Base-by-base conservation (phyloP, 2,888 invertebrate genomes). In the Eilema sororculum region DNA sequence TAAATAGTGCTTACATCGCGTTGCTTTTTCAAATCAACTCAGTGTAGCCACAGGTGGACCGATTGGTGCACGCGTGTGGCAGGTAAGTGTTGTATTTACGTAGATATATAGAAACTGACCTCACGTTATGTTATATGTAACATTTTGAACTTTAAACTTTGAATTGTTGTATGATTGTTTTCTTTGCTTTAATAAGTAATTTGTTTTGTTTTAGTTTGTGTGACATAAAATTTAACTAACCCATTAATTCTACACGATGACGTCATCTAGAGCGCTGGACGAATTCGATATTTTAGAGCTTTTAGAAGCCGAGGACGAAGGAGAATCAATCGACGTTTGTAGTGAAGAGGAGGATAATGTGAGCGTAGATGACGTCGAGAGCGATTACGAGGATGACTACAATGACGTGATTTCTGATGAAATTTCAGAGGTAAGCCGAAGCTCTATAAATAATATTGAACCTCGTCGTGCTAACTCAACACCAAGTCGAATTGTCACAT, bases 331-430 rank as follows among this genome's bases (percentile, higher is more conserved):
- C 73, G 73, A 63, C 69, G 63, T 41, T 41, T 41, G 41, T 41
- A 75, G 75, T 68, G 72, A 75, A 60, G 61, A 65, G 28, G 67
- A 76, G 66, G 76, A 76, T 62, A 67, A 74, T 74, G 28, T 76
- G 70, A 67, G 62, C 60, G 63, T 68, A 68, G 66, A 74, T 70
- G 72, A 76, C 68, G 69, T 74, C 12, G 61, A 74, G 72, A 72
- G 73, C 61, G 76, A 73, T 69, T 62, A 33, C 41, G 69, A 69
- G 61, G 73, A 73, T 64, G 69, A 64, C 46, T 64, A 25, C 16
- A 56, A 46, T 28, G 41, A 22, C 28, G 64, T 41, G 41, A 41
- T 41, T 41, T 41, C 41, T 41, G 41, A 41, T 41, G 41, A 64
- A 64, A 56, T 33, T 16, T n/a, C 30, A 61, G 13, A 61, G 20